phyloP scores from a whole-genome alignment of 2,113 vertebrate species.

The Cyanoliseus patagonus region DNA sequence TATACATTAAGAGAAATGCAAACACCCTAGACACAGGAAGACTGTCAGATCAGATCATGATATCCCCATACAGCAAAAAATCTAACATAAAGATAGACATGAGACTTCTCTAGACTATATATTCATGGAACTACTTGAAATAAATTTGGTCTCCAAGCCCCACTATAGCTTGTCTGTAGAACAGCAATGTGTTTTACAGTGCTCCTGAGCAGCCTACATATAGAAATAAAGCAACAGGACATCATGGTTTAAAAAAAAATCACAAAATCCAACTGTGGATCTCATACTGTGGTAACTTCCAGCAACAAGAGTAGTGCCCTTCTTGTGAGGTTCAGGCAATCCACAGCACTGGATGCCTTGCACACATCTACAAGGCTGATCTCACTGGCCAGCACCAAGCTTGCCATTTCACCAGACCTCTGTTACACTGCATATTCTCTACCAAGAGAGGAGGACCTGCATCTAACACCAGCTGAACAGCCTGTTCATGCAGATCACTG shows the following conservation, averaged over 20 bases:
- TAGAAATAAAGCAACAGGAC: background rate
- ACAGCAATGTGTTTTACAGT: background rate
- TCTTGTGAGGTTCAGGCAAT: background rate
- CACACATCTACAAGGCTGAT: background rate
- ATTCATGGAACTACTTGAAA: background rate
- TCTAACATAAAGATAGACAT: background rate
- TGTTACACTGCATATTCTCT: accelerated
- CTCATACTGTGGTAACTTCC: background rate
- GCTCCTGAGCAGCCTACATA: background rate
- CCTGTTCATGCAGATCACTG: background rate
- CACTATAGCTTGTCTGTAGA: background rate
- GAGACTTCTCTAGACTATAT: background rate
- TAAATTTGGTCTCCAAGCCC: background rate
- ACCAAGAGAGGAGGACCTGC: background rate
- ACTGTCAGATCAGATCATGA: background rate
- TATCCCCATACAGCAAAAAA: background rate
- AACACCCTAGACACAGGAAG: background rate
- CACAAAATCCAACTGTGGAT: background rate
- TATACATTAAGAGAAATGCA: background rate
- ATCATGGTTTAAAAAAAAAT: background rate
- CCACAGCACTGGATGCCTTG: background rate
- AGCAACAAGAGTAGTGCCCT: background rate
- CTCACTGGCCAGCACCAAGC: background rate
- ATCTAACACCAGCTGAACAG: background rate
- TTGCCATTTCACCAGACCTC: background rate